Evolutionary conservation across 2,888 invertebrate species (phyloP), one percentile per base, ranked within the genome.

Genomic region (Hirtodrosophila duncani): DNA sequence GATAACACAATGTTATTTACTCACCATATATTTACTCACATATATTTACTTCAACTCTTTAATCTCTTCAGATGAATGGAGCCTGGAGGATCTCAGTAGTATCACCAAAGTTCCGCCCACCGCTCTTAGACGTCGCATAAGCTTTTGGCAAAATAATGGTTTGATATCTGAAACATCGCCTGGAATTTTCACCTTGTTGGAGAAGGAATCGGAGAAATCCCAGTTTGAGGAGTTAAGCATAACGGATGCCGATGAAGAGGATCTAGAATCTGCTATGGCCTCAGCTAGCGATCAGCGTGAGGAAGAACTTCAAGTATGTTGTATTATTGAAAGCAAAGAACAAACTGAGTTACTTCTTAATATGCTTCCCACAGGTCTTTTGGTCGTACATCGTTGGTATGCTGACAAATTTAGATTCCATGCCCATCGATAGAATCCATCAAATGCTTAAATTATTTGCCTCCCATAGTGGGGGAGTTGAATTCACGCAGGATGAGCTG

Each of bases 381-480:
- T 98, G 98, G 98, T 95, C 97, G 0, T 98, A 98, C 82, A 97
- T 98, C 72, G 94, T 96, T 31, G 98, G 97, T 10, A 98, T 98
- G 98, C 87, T 98, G 48, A 97, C 97, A 7, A 98, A 98, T 88
- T 88, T 98, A 62, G 97, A 97, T 79, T 94, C 94, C 0, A 89
- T 98, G 83, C 94, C 97, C 0, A 88, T 98, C 62, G 97, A 98
- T 69, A 89, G 97, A 42, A 98, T 98, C 71, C 96, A 97, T 86
- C 95, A 96, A 83, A 98, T 98, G 97, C 86, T 98, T 55, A 96
- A 96, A 85, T 94, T 98, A 92, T 98, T 98, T 88, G 97, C 97
- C 1, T 95, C 96, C 21, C 96, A 96, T 88, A 96, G 96, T 6
- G 94, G 96, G 0, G 92, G 94, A 0, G 92, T 94, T 8, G 97